Base-by-base conservation (phyloP, 2,888 invertebrate species). In the Cantharis lateralis region DNA sequence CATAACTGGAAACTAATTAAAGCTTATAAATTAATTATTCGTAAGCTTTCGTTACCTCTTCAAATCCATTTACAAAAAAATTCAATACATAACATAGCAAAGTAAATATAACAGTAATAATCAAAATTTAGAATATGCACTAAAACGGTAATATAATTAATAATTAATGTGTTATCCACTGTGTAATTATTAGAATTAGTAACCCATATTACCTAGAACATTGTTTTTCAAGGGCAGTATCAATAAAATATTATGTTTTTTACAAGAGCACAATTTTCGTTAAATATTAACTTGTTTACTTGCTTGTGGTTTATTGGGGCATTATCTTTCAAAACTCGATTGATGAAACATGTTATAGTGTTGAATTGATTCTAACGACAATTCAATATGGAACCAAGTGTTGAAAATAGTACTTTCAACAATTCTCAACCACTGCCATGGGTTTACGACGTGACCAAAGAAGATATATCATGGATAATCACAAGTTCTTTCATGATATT, bases 401-500 rank as follows among this genome's bases (percentile, higher is more conserved):
- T 61, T 10, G 48, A 48, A 48, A 16, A 32, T 26, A 16, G 5
- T 28, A 64, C 13, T 28, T 26, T 15, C 11, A 79, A 76, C 68
- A 24, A 15, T 62, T 66, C 74, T 10, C 28, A 10, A 26, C 24
- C 26, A n/a, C 68, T 77, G 64, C 78, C 77, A 70, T 75, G 75
- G 75, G 75, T 87, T 26, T 94, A 91, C 83, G 89, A 91, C 84
- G 91, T 95, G 32, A 92, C 91, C 78, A 91, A 91, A 9, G 96
- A 95, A 86, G 97, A 97, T 85, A 94, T 95, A 11, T 95, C 95
- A 83, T 97, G 96, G 96, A 95, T 97, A 70, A 90, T 97, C 74
- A 95, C 96, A 0, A 95, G 95, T 71, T 94, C 96, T 0, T 96
- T 97, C 86, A 96, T 97, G 84, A 95, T 96, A 81, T 96, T 97